phyloP scores from a whole-genome alignment of 2,888 invertebrate genomes.

The Conomelus anceps region DNA sequence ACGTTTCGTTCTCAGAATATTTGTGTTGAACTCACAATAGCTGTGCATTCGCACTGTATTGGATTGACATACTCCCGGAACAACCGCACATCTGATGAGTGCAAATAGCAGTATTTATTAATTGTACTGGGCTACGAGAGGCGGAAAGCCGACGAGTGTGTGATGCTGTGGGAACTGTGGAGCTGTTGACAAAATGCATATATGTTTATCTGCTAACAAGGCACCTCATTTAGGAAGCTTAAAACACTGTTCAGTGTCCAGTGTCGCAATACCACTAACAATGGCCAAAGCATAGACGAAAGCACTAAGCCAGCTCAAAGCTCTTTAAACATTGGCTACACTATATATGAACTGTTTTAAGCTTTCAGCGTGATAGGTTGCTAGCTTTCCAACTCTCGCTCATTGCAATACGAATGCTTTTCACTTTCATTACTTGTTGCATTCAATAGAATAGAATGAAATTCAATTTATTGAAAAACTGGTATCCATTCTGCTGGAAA shows the following conservation, averaged over 20 bases:
- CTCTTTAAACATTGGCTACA: background rate
- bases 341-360: background rate
- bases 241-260: background rate
- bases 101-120: background rate
- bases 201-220: constrained; percentile 12
- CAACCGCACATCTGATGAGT: background rate
- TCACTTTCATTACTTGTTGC: background rate
- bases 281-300: background rate
- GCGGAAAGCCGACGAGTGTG: background rate
- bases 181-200: constrained; percentile 6
- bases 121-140: background rate
- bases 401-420: too few relatives aligned
- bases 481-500: background rate
- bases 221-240: constrained; percentile 4
- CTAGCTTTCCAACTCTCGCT: background rate
- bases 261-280: background rate
- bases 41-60: background rate
- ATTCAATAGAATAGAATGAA: background rate
- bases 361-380: background rate
- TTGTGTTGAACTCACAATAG: background rate
- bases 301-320: background rate
- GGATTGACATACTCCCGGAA: background rate
- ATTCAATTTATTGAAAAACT: background rate
- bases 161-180: background rate
- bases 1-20: background rate